phyloP scores from a whole-genome alignment of 2,113 vertebrate genomes.

The Oplegnathus fasciatus region DNA sequence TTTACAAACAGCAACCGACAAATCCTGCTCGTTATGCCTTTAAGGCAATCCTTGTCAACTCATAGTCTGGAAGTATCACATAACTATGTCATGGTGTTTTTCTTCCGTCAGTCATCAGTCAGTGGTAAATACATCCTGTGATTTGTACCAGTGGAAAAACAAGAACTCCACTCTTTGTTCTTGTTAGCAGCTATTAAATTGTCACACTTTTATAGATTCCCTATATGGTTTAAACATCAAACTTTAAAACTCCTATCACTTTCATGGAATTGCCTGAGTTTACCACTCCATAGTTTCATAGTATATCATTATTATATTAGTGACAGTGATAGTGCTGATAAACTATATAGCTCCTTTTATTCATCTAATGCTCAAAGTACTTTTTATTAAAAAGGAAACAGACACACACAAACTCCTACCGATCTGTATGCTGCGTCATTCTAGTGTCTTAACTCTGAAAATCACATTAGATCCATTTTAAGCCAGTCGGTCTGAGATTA shows the following conservation, averaged over 20 bases:
- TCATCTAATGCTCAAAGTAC: not conserved
- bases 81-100: not conserved
- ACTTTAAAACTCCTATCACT: not conserved
- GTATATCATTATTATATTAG: not conserved
- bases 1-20: too few relatives aligned
- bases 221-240: too few relatives aligned
- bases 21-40: too few relatives aligned
- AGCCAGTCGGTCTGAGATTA: conserved; percentile 19
- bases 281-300: not conserved
- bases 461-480: not conserved
- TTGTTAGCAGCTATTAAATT: not conserved
- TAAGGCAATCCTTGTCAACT: not conserved
- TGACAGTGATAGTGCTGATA: not conserved
- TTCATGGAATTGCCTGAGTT: not conserved
- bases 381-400: not conserved
- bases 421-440: not conserved
- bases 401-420: not conserved
- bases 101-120: not conserved
- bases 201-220: not conserved
- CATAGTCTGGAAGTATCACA: not conserved
- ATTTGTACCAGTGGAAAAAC: not conserved
- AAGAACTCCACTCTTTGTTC: not conserved
- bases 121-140: not conserved
- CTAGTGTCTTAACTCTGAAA: conserved; percentile 15
- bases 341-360: not conserved